Percentiles rank a stretch among this genome's conserved stretches.
These are phyloP conservation scores for Bactericera cockerelli DNA, from an alignment of 1,140 invertebrate genomes.

Conservation along the genomic window DNA sequence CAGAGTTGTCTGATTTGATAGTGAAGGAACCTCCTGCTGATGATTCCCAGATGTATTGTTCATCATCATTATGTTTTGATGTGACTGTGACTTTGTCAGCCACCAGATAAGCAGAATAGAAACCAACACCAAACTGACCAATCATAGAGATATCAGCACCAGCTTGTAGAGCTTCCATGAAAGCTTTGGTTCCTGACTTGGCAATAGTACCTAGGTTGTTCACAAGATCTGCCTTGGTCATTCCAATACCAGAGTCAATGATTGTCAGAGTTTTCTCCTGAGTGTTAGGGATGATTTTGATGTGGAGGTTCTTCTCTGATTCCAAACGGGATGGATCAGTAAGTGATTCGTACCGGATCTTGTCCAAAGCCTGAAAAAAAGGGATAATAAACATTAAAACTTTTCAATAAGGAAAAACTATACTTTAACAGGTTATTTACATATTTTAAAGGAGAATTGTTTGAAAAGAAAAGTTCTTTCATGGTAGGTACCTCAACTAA, in stretches of 20 bases:
- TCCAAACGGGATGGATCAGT: constrained; percentile 72
- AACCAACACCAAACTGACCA: constrained; percentile 81
- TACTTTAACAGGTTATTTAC: no score
- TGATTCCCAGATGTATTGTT: constrained; percentile 66
- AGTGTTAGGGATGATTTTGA: constrained; percentile 65
- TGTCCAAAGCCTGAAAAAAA: constrained; percentile 32
- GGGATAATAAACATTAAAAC: constrained; percentile 3
- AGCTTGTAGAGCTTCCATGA: constrained; percentile 74
- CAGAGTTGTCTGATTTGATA: constrained; percentile 39
- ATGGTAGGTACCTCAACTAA: no score
- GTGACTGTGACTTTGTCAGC: constrained; percentile 86
- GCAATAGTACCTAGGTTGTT: constrained; percentile 81
- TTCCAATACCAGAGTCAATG: constrained; percentile 68
- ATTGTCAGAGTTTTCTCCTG: constrained; percentile 62
- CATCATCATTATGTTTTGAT: constrained; percentile 89
- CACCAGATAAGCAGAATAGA: constrained; percentile 91
- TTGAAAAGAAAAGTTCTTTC: no score
- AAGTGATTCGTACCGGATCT: constrained; percentile 54
- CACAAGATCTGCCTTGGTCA: constrained; percentile 79
- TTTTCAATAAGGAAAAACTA: no score
- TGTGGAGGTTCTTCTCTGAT: constrained; percentile 54
- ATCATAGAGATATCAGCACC: constrained; percentile 82
- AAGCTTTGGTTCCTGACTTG: constrained; percentile 75
- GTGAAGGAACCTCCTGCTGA: constrained; percentile 69
- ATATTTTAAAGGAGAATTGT: no score